Evolutionary conservation across 2,113 vertebrate species (phyloP), one percentile per base, ranked within the genome.

Genomic region (Beaufortia kweichowensis): DNA sequence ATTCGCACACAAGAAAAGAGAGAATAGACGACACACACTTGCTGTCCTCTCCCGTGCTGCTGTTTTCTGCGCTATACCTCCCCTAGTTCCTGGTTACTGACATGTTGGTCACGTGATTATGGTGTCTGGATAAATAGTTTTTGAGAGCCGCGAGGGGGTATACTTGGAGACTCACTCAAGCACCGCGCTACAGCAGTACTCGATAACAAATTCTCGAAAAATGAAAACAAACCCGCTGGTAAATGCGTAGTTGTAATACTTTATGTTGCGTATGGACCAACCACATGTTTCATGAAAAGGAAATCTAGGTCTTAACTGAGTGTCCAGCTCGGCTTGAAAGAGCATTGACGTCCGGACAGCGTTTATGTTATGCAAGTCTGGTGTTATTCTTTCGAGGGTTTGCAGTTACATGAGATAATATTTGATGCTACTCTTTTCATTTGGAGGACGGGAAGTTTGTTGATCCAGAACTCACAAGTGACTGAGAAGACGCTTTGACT

Each of bases 71-170:
- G 63, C 53, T 66, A 46, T 78, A 78, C 71, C 75, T 80, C 35
- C 78, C 21, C 29, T 60, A 86, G 86, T 90, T 90, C 89, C 89
- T 88, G 88, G 86, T 89, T 61, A 76, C 85, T 88, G 89, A 91
- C 88, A 90, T 87, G 75, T 68, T 48, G 59, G 84, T 80, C 92
- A 93, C 90, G 92, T 93, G 92, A 92, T 53, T 80, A 63, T 79
- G 71, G 59, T 63, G 82, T 74, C 80, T 82, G 90, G 89, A 93
- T 93, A 93, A 92, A 93, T 91, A 87, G 86, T 85, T 89, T 87
- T 89, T 85, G 87, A 83, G 84, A 72, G 83, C 84, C 77, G 81
- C 67, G 74, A 80, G 85, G 82, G 79, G 84, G 85, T 82, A 85
- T 81, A 91, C 88, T 87, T 84, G 85, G 85, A 88, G 76, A 80